Evolutionary conservation across 2,113 vertebrate species (phyloP), one percentile per base, ranked within the genome.

Genomic region (Datnioides undecimradiatus): DNA sequence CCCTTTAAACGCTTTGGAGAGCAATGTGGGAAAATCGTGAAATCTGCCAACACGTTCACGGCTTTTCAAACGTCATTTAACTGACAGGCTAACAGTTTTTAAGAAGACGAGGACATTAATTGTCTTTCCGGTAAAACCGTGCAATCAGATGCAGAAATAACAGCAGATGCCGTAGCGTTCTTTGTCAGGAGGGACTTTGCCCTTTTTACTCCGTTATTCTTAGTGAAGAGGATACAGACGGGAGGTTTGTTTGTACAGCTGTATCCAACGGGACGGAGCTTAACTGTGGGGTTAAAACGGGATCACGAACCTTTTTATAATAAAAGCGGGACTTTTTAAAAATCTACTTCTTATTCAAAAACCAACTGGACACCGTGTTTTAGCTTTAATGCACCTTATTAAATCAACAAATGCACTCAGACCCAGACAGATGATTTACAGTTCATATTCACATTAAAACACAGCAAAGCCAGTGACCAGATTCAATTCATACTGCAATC

Each of bases 21-120:
- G 74, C 25, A 1, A 58, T 62, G 33, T 72, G 52, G 77, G 83
- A 78, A 80, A 73, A 73, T 12, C 1, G 1, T 2, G 0, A 68
- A 83, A 86, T 64, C 69, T 80, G 75, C 71, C 84, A 83, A 59
- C 49, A 41, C 8, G 2, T 64, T 13, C 11, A 19, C 45, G 55
- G 46, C 52, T 82, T 59, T 59, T 38, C 73, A 70, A 38, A 67
- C 48, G 65, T 51, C 17, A 59, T 73, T 80, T 57, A 78, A 64
- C 52, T 67, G 60, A 79, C 36, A 73, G 33, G 45, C 70, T 59
- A 25, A 34, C 55, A 65, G 41, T 49, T 45, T 72, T 79, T 59
- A 70, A 62, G 43, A 58, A 60, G 72, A 85, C 34, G 38, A 36
- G 59, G 65, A 17, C 67, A 70, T 87, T 51, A 27, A 31, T 34